Evolutionary conservation across 2,797 vertebrate species (phyloP).

Genomic region (Thripadectes ignobilis): DNA sequence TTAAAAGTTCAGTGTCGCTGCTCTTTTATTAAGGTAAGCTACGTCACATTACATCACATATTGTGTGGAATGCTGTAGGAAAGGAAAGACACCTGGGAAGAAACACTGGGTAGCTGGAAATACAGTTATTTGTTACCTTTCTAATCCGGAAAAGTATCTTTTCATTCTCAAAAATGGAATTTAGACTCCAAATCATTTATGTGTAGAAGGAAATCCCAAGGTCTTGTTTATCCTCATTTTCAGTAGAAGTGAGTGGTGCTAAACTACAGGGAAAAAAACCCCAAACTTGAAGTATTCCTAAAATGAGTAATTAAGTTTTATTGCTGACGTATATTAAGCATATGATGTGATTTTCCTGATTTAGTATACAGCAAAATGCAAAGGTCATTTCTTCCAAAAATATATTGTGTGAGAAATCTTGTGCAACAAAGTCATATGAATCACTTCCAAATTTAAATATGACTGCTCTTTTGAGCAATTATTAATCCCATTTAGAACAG

Average conservation of each 20-base stretch:
- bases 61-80: background rate
- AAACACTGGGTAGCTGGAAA: background rate
- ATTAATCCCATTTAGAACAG: background rate
- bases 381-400: background rate
- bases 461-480: background rate
- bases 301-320: background rate
- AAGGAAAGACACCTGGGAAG: background rate
- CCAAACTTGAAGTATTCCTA: background rate
- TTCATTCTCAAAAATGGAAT: background rate
- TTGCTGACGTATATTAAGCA: background rate
- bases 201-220: background rate
- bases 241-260: background rate
- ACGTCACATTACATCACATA: background rate
- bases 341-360: background rate
- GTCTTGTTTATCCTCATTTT: background rate
- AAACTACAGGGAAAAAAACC: accelerated
- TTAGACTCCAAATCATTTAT: background rate
- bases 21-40: background rate
- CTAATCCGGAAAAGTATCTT: background rate
- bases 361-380: background rate
- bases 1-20: background rate
- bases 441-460: background rate
- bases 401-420: background rate
- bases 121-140: background rate
- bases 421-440: background rate